Conservation (phyloP, 2,888 invertebrate genomes). For the Polymixis lichenea region DNA sequence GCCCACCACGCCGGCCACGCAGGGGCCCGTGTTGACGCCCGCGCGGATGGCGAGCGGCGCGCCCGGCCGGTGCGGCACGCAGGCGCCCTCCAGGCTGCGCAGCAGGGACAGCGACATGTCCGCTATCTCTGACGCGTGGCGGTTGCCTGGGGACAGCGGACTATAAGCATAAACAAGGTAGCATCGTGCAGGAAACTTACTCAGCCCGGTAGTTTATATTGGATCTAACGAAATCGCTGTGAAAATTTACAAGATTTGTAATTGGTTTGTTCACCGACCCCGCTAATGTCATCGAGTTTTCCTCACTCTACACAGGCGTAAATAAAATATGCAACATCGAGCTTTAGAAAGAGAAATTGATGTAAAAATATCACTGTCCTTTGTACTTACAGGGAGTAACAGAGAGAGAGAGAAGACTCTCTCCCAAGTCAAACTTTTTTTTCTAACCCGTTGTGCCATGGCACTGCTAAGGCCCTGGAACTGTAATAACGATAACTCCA, state of each 20-base stretch:
- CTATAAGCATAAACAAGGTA: background rate
- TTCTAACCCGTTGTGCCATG: background rate
- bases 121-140: constrained; percentile 91
- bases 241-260: background rate
- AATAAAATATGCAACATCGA: background rate
- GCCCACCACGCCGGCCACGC: constrained; percentile 92
- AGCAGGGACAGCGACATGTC: constrained; percentile 91
- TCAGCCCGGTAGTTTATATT: too few relatives aligned
- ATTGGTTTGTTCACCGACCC: background rate
- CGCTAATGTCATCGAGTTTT: background rate
- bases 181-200: background rate
- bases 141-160: constrained; percentile 80
- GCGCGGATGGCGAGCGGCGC: constrained; percentile 89
- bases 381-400: background rate
- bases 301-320: background rate
- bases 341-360: background rate
- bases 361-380: background rate
- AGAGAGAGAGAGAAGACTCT: background rate
- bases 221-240: background rate
- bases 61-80: constrained; percentile 89
- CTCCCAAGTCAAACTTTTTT: background rate
- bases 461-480: background rate
- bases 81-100: constrained; percentile 87
- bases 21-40: constrained; percentile 92
- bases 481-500: background rate